A percentile compares a stretch with the other conserved stretches of the same genome.
phyloP scores from a whole-genome alignment of 1,140 invertebrate species.

The Oedothorax gibbosus region DNA sequence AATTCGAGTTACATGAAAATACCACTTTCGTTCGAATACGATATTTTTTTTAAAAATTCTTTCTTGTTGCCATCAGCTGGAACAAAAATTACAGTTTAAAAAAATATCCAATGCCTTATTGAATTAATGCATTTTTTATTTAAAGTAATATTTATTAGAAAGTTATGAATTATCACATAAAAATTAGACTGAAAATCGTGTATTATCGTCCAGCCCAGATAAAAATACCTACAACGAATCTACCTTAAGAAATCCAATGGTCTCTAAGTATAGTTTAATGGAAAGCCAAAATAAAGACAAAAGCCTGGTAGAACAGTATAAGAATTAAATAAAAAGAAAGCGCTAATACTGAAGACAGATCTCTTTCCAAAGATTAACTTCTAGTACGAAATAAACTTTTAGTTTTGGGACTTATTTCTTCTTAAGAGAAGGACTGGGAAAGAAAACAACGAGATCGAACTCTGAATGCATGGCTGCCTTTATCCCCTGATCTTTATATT shows the following conservation, averaged over 20 bases:
- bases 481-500: constrained; percentile 23
- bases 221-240: too few relatives aligned
- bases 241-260: constrained; percentile 8
- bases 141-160: too few relatives aligned
- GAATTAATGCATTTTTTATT: too few relatives aligned
- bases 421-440: neutral
- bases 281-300: constrained; percentile 6
- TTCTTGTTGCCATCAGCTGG: too few relatives aligned
- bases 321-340: constrained; percentile 7
- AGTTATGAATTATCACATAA: too few relatives aligned
- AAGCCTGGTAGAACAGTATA: constrained; percentile 4
- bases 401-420: neutral
- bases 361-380: constrained; percentile 32
- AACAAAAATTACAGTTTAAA: too few relatives aligned
- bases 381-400: constrained; percentile 31
- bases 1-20: too few relatives aligned
- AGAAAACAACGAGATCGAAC: constrained; percentile 24
- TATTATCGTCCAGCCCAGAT: too few relatives aligned
- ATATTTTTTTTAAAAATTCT: too few relatives aligned
- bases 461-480: constrained; percentile 23
- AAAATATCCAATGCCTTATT: too few relatives aligned
- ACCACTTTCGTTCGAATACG: too few relatives aligned
- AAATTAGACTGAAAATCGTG: too few relatives aligned
- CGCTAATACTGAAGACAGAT: constrained; percentile 16
- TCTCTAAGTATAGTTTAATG: constrained; percentile 25